These are phyloP conservation scores for Lipotes vexillifer DNA, from an alignment of 2,113 vertebrate species.

Conservation along the genomic window DNA sequence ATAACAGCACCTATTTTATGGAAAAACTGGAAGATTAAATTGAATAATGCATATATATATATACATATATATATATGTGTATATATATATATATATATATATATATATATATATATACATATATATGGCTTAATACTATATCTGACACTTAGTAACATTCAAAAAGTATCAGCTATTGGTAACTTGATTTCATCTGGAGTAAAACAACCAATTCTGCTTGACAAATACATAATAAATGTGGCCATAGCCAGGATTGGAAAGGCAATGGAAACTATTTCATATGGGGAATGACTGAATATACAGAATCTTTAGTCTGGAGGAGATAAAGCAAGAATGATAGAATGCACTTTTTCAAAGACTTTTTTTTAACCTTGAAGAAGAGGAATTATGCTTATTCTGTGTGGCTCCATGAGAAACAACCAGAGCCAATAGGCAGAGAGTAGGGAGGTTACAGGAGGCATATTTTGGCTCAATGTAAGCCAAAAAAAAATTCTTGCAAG, in stretches of 20 bases:
- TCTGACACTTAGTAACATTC: not conserved
- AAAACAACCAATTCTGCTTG: not conserved
- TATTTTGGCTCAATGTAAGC: not conserved
- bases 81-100: not conserved
- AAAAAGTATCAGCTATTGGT: not conserved
- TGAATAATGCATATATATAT: not conserved
- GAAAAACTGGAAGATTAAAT: not conserved
- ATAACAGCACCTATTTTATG: not conserved
- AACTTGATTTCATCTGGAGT: not conserved
- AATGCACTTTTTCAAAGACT: not conserved
- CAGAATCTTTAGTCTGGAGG: not conserved
- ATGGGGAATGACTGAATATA: not conserved
- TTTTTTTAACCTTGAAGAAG: not conserved
- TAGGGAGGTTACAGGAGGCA: not conserved
- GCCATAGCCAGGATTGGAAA: not conserved
- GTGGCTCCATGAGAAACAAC: not conserved
- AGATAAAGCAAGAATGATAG: not conserved
- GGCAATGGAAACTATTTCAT: not conserved
- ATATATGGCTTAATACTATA: not conserved
- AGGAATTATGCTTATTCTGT: not conserved
- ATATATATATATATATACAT: not conserved
- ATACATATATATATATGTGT: not conserved
- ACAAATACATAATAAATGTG: not conserved
- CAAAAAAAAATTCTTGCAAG: not conserved
- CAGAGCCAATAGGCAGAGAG: not conserved